phyloP scores from a whole-genome alignment of 2,888 invertebrate genomes.

The Phaedon cochleariae region DNA sequence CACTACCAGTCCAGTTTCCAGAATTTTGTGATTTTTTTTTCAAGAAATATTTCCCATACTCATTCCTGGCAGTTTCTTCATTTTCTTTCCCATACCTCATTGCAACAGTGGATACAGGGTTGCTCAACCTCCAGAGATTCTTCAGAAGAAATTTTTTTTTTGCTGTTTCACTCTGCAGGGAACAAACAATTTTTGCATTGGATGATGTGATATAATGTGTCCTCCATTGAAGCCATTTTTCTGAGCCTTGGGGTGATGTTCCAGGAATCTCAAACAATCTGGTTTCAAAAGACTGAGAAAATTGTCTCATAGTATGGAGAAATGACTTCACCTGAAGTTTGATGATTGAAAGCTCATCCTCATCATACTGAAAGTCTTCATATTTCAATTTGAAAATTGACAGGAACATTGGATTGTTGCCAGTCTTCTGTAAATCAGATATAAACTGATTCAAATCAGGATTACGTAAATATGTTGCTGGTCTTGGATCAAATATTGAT shows the following conservation, averaged over 20 bases:
- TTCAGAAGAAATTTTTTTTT: conserved; percentile 6
- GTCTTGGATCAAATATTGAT: not conserved
- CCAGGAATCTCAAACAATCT: not conserved
- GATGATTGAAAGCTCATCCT: not conserved
- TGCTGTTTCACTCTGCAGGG: not conserved
- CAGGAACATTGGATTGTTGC: not conserved
- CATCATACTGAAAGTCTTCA: not conserved
- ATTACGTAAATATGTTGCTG: not conserved
- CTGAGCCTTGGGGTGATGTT: conserved; percentile 7
- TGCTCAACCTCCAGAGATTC: conserved; percentile 1
- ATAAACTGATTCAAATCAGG: not conserved
- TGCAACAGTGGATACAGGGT: not conserved
- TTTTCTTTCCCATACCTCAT: conserved; percentile 2
- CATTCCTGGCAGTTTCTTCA: not conserved
- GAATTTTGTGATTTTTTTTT: not conserved
- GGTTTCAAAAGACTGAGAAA: not conserved
- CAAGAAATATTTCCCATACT: not conserved
- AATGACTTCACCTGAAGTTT: not conserved
- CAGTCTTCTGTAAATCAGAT: not conserved
- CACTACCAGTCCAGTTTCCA: not conserved
- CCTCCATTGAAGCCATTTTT: conserved; percentile 3
- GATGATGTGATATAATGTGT: not conserved
- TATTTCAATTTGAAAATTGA: not conserved
- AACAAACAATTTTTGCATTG: not conserved
- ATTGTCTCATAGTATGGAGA: not conserved